phyloP scores from a whole-genome alignment of 2,888 invertebrate genomes.

The Norana najaformis region DNA sequence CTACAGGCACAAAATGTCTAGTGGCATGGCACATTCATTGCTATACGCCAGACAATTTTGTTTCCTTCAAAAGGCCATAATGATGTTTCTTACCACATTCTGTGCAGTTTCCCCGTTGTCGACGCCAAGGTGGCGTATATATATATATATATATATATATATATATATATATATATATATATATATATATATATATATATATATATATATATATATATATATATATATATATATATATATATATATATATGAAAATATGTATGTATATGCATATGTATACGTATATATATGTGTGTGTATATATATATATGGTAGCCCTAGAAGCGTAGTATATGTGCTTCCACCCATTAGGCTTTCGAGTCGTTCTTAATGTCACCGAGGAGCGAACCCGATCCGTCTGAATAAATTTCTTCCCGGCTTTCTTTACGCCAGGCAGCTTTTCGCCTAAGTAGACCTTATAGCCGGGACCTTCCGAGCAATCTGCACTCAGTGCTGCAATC shows the following conservation, averaged over 20 bases:
- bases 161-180: neutral
- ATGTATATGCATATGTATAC: no score
- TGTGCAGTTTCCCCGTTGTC: neutral
- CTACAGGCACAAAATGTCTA: no score
- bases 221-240: neutral
- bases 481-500: neutral
- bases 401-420: neutral
- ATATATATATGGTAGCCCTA: neutral
- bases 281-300: no score
- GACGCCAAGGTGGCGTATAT: neutral
- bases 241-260: neutral
- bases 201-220: neutral
- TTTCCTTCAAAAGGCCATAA: no score
- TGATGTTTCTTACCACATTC: neutral
- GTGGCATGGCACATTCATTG: no score
- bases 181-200: neutral
- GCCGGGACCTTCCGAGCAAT: neutral
- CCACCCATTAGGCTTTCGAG: neutral
- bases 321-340: neutral
- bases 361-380: neutral
- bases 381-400: neutral
- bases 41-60: no score
- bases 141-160: neutral
- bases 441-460: neutral
- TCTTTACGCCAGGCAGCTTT: neutral